These are phyloP conservation scores for Etia nguti DNA, from an alignment of 2,113 vertebrate species.

Conservation along the genomic window DNA sequence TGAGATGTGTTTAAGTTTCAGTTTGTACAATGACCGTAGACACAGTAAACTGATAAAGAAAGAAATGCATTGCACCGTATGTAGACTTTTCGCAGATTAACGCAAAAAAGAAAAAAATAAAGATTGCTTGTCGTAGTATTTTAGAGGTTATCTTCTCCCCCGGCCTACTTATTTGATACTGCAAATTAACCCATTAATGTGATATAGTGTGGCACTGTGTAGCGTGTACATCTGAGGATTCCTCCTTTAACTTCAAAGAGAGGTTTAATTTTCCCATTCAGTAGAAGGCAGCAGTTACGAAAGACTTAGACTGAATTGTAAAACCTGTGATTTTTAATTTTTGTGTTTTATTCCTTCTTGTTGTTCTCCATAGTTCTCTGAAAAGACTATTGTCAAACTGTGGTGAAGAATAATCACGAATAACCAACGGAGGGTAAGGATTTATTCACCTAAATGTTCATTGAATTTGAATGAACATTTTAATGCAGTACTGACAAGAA, in stretches of 20 bases:
- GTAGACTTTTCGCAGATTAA: slow-evolving; percentile 1
- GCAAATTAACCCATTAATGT: slow-evolving; percentile 9
- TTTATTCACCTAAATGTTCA: neutral
- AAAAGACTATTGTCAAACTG: slow-evolving; percentile 27
- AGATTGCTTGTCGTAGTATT: neutral
- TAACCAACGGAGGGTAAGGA: slow-evolving; percentile 48
- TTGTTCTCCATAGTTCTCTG: slow-evolving; percentile 20
- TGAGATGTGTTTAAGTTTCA: neutral
- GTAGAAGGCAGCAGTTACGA: neutral
- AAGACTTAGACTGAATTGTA: neutral
- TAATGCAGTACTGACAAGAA: slow-evolving; percentile 7
- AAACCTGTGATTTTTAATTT: slow-evolving; percentile 7
- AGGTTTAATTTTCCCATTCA: neutral
- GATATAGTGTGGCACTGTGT: neutral
- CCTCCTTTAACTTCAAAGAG: neutral
- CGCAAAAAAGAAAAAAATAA: neutral
- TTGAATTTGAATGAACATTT: slow-evolving; percentile 33
- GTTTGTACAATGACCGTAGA: neutral
- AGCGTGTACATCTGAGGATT: neutral
- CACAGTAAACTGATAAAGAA: neutral
- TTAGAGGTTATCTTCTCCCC: slow-evolving; percentile 5
- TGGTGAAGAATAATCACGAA: slow-evolving; percentile 48
- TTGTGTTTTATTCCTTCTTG: neutral
- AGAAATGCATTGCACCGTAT: neutral
- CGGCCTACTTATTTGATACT: slow-evolving; percentile 11